These are phyloP conservation scores for Macquaria ambigua DNA, from an alignment of 2,113 vertebrate species.

Conservation along the genomic window DNA sequence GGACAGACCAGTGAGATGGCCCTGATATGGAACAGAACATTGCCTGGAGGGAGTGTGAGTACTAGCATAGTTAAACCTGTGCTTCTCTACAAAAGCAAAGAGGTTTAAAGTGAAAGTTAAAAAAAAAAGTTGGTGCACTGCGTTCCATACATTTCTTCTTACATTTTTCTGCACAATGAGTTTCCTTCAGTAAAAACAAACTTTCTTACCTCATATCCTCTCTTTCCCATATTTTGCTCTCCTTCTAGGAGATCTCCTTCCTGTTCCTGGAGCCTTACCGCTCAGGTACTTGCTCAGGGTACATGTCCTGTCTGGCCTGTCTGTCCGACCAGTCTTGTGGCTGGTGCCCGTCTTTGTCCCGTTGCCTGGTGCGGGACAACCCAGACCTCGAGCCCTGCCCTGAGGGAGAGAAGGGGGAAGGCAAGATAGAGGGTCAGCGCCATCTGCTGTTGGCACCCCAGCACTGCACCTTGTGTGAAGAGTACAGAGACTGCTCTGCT, in stretches of 20 bases:
- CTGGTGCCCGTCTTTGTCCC: constrained; percentile 88
- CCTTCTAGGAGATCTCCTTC: constrained; percentile 91
- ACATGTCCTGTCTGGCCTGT: constrained; percentile 91
- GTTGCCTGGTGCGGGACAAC: constrained; percentile 84
- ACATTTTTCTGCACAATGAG: background rate
- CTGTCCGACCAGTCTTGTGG: constrained; percentile 93
- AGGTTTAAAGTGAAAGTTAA: background rate
- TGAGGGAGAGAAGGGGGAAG: constrained; percentile 63
- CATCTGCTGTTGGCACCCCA: constrained; percentile 89
- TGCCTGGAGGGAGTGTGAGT: constrained; percentile 91
- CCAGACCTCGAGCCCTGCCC: constrained; percentile 79
- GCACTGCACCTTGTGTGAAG: constrained; percentile 91
- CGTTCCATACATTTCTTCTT: background rate
- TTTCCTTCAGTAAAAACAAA: background rate
- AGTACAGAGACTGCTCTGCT: constrained; percentile 91
- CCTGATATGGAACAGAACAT: constrained; percentile 91
- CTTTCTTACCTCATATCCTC: background rate
- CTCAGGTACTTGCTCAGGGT: constrained; percentile 85
- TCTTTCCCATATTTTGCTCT: background rate
- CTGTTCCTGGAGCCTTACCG: constrained; percentile 92
- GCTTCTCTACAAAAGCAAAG: background rate
- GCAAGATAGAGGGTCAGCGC: constrained; percentile 65
- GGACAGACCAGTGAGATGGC: constrained; percentile 93
- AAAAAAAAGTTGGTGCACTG: background rate
- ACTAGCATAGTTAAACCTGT: background rate